Evolutionary conservation across 2,797 vertebrate genomes (phyloP).

Genomic region (Knipowitschia caucasica): DNA sequence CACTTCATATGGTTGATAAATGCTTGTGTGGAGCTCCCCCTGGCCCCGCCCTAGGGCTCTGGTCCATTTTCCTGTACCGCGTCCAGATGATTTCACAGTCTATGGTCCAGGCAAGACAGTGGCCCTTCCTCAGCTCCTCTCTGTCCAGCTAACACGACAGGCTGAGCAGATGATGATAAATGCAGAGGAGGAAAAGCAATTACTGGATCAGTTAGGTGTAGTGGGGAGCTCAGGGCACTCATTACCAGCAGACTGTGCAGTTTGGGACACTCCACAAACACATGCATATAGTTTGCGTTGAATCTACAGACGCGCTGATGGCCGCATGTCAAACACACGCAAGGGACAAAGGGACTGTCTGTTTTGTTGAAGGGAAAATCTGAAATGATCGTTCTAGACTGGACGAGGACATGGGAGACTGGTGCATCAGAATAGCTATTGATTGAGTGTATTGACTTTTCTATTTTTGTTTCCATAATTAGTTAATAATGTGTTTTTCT

Average conservation of each 20-base stretch:
- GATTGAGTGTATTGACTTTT: constrained; percentile 1
- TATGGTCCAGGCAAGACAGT: too few relatives aligned
- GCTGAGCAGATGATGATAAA: constrained; percentile 77
- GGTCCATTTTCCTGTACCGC: constrained; percentile 31
- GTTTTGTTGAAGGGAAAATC: constrained; percentile 3
- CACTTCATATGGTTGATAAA: constrained; percentile 37
- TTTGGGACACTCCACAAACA: constrained; percentile 34
- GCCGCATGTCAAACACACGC: constrained; percentile 33
- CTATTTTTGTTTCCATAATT: constrained; percentile 4
- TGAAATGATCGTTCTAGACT: not conserved
- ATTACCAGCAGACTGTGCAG: constrained; percentile 69
- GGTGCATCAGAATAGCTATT: not conserved
- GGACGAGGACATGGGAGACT: not conserved
- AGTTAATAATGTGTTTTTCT: not conserved
- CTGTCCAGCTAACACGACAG: constrained; percentile 69
- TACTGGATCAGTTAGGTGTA: constrained; percentile 75
- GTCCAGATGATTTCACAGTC: too few relatives aligned
- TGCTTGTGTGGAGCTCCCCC: constrained; percentile 21
- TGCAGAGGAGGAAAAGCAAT: constrained; percentile 79
- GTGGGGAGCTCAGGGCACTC: constrained; percentile 67
- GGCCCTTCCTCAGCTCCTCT: constrained; percentile 24
- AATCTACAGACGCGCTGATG: constrained; percentile 15
- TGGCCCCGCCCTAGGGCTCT: constrained; percentile 19
- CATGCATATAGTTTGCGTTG: constrained; percentile 8
- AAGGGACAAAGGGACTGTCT: constrained; percentile 14